Conservation (phyloP, 30 jellyfish, hydroid and myxozoan species). For the Aurelia sp. region DNA sequence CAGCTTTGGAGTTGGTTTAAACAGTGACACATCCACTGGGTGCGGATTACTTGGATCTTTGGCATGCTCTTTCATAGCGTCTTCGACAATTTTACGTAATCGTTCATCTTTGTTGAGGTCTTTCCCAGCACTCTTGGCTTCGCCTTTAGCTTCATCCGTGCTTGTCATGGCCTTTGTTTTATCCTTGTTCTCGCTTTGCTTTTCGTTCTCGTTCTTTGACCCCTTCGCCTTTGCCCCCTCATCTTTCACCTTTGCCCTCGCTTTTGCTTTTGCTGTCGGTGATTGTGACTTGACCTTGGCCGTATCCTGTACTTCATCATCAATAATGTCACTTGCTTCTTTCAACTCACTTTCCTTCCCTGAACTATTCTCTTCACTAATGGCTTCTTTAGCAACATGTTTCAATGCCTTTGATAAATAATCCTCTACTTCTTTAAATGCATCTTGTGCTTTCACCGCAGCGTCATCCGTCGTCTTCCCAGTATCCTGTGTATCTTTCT, state of each 20-base stretch:
- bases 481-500: slow-evolving; percentile 10
- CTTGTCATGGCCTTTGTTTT: neutral
- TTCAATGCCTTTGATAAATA: slow-evolving; percentile 93
- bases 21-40: slow-evolving; percentile 56
- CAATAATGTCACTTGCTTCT: slow-evolving; percentile 38
- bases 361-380: slow-evolving; percentile 40
- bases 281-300: slow-evolving; percentile 29
- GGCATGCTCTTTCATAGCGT: slow-evolving; percentile 92
- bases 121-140: neutral
- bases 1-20: slow-evolving; percentile 43
- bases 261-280: neutral
- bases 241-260: neutral
- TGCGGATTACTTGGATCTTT: slow-evolving; percentile 76
- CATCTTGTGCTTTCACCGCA: slow-evolving; percentile 74
- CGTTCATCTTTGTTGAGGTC: slow-evolving; percentile 46
- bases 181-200: slow-evolving; percentile 7
- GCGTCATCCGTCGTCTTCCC: slow-evolving; percentile 13
- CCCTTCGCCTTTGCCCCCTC: neutral
- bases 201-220: slow-evolving; percentile 5
- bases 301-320: slow-evolving; percentile 42
- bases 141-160: slow-evolving; percentile 1
- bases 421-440: slow-evolving; percentile 91
- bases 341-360: slow-evolving; percentile 22
- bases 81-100: slow-evolving; percentile 81
- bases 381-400: slow-evolving; percentile 84